Evolutionary conservation across 2,888 invertebrate species (phyloP).

Genomic region (Mesorhabditis spiculigera): DNA sequence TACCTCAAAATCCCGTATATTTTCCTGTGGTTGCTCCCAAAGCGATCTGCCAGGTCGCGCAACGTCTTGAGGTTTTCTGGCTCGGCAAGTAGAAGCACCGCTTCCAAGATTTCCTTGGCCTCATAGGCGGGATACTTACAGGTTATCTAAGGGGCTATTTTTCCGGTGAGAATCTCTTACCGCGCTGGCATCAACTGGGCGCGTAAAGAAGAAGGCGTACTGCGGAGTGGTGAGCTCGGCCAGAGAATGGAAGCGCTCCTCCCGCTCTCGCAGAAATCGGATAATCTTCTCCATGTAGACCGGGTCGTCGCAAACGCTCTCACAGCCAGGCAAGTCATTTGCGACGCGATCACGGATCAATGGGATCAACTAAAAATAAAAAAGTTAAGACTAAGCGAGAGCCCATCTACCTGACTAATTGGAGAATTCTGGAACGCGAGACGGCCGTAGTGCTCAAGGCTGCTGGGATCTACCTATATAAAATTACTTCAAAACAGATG

Average conservation of each 20-base stretch:
- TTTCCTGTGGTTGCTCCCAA: conserved; percentile 19
- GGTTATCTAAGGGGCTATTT: neutral
- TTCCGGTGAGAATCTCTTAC: neutral
- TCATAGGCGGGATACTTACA: neutral
- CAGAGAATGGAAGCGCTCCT: neutral
- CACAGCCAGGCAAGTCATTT: conserved; percentile 1
- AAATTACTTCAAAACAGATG: neutral
- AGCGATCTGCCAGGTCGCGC: conserved; percentile 15
- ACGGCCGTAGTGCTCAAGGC: conserved; percentile 4
- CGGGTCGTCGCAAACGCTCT: conserved; percentile 2
- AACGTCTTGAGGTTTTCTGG: conserved; percentile 12
- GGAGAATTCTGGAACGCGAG: neutral
- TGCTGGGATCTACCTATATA: neutral
- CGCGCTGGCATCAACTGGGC: neutral
- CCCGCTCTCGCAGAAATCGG: neutral
- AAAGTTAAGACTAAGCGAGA: neutral
- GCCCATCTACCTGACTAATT: neutral
- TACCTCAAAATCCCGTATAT: conserved; percentile 15
- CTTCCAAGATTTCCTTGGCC: neutral
- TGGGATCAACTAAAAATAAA: conserved; percentile 3
- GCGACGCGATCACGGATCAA: neutral
- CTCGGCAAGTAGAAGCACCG: conserved; percentile 14
- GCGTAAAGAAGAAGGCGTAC: neutral
- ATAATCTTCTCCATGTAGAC: conserved; percentile 1
- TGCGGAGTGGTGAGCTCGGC: neutral